Evolutionary conservation across 2,888 invertebrate genomes (phyloP), one percentile per base, ranked within the genome.

Genomic region (Lacanobia wlatinum): DNA sequence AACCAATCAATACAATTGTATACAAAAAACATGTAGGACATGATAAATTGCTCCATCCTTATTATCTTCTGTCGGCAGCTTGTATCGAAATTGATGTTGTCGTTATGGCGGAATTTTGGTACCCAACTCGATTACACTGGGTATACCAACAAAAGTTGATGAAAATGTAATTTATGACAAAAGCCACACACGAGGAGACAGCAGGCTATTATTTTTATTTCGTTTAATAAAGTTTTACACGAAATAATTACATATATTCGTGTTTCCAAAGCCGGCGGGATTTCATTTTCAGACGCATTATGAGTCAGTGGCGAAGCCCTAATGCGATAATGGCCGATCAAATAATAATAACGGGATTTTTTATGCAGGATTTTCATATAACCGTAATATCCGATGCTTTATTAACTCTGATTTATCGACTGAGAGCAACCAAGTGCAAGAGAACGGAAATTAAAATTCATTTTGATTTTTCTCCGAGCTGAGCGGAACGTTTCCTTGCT

Each of bases 361-460:
- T 28, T 16, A 50, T 21, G 18, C 16, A 18, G 2, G 21, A 40
- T 34, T 53, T 63, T 52, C 5, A 23, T 21, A 43, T 21, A 56
- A 60, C 38, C 28, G 18, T 60, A 61, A 52, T 61, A 73, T 79
- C 46, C 21, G 21, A 58, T 60, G 53, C 53, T 73, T 59, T 68
- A 66, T 55, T 7, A 76, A 55, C 53, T 23, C 46, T 28, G 62
- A 76, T 77, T 77, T 52, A 64, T 72, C 55, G 52, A 64, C 40
- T 56, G 40, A 28, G 46, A 38, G 60, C 52, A 77, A 64, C 61
- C 18, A 48, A 70, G 66, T 70, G 69, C 64, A 70, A 53, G 50
- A 59, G 60, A 76, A 52, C 80, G 84, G 84, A 80, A 76, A 80
- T 76, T 83, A 83, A 83, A 83, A 83, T 83, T 70, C 52, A 56